Percentiles rank a stretch among this genome's conserved stretches.
These are phyloP conservation scores for Tiliacea aurago DNA, from an alignment of 2,888 invertebrate species.

Conservation along the genomic window DNA sequence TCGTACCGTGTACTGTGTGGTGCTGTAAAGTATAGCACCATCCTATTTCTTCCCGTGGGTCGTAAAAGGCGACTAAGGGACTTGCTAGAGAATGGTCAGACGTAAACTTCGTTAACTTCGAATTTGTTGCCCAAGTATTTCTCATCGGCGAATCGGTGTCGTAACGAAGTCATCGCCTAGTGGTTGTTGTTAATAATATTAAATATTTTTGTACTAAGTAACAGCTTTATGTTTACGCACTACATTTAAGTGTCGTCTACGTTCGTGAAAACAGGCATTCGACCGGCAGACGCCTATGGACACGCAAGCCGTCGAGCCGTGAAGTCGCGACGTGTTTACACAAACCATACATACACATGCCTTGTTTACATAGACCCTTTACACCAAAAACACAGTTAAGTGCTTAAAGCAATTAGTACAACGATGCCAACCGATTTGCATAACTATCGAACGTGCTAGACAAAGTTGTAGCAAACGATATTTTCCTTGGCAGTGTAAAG, in stretches of 20 bases:
- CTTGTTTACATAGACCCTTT: background rate
- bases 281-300: slow-evolving; percentile 19
- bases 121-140: no score
- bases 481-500: slow-evolving; percentile 19
- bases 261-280: background rate
- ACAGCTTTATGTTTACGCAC: background rate
- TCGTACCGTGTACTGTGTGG: no score
- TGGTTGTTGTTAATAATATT: background rate
- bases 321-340: slow-evolving; percentile 7
- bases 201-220: background rate
- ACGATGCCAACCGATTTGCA: slow-evolving; percentile 19
- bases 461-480: slow-evolving; percentile 26
- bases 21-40: no score
- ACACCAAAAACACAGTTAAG: background rate
- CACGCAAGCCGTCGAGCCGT: slow-evolving; percentile 23
- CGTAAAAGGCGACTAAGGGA: no score
- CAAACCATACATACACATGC: background rate
- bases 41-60: no score
- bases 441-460: slow-evolving; percentile 16
- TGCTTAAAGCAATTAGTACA: slow-evolving; percentile 21
- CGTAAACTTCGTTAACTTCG: no score
- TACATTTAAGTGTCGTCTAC: background rate
- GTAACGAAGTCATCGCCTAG: background rate
- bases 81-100: no score
- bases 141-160: background rate